phyloP scores from a whole-genome alignment of 2,797 vertebrate genomes.

The Anguilla megastoma region DNA sequence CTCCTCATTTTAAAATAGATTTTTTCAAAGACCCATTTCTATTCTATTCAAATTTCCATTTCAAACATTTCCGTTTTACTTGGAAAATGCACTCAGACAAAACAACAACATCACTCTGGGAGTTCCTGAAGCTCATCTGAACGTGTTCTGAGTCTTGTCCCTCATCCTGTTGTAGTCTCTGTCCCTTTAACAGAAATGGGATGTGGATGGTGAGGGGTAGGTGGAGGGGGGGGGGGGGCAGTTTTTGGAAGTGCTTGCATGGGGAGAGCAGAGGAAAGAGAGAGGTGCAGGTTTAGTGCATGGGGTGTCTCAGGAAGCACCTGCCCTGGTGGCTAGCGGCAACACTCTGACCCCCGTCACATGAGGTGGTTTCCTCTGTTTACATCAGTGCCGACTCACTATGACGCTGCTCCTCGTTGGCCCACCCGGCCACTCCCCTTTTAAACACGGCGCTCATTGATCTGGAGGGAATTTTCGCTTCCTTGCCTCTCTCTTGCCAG shows the following conservation, averaged over 20 bases:
- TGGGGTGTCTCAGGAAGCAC: background rate
- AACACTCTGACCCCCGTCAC: background rate
- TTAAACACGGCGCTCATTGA: background rate
- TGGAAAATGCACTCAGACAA: background rate
- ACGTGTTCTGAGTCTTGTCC: background rate
- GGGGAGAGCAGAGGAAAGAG: constrained; percentile 1
- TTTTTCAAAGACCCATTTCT: background rate
- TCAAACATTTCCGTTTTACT: background rate
- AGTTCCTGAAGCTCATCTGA: background rate
- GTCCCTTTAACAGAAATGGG: background rate
- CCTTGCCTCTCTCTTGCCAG: background rate
- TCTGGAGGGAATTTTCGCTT: background rate
- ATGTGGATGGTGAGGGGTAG: background rate
- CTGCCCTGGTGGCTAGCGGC: background rate
- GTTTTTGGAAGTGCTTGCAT: background rate
- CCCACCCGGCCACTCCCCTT: background rate
- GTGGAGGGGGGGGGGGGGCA: background rate
- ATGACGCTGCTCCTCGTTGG: background rate
- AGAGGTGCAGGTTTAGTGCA: background rate
- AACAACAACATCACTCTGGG: background rate
- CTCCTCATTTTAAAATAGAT: background rate
- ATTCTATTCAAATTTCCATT: background rate
- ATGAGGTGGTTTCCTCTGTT: constrained; percentile 16
- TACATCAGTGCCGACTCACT: background rate
- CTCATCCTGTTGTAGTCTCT: background rate